Percentiles rank a stretch among this genome's conserved stretches.
These are phyloP conservation scores for Phalacrocorax aristotelis DNA, from an alignment of 2,113 vertebrate genomes.

Conservation along the genomic window DNA sequence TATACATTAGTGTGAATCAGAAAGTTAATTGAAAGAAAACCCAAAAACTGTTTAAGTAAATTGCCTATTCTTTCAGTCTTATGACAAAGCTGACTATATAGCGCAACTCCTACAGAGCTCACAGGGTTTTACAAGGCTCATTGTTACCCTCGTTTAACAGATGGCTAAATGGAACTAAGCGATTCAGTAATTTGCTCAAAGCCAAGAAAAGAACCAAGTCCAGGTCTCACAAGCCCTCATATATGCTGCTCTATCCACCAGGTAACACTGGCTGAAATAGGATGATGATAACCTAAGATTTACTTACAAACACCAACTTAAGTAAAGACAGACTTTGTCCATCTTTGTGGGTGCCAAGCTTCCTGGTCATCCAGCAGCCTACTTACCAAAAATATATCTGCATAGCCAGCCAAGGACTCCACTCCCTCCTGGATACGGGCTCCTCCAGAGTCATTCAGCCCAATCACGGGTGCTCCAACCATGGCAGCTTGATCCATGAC, in stretches of 20 bases:
- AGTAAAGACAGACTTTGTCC: not conserved
- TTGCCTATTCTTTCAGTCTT: not conserved
- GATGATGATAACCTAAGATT: not conserved
- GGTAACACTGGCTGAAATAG: not conserved
- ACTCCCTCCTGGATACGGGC: slow-evolving; percentile 98
- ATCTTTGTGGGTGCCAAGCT: not conserved
- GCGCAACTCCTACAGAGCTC: not conserved
- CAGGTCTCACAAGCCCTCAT: not conserved
- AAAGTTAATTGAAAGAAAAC: not conserved
- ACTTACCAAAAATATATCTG: slow-evolving; percentile 95
- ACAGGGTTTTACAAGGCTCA: not conserved
- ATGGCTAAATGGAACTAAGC: not conserved
- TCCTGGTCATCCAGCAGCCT: not conserved
- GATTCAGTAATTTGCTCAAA: not conserved
- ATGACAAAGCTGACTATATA: not conserved
- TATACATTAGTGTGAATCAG: not conserved
- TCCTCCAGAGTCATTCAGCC: slow-evolving; percentile 95
- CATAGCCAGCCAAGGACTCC: slow-evolving; percentile 95
- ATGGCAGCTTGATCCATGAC: slow-evolving; percentile 96
- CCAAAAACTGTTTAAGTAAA: not conserved
- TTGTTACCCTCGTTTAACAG: not conserved
- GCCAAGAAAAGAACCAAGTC: not conserved
- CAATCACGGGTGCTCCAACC: slow-evolving; percentile 95
- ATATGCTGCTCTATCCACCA: not conserved
- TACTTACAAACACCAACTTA: not conserved